Conservation (phyloP, 2,888 invertebrate genomes). For the Notodonta dromedarius region DNA sequence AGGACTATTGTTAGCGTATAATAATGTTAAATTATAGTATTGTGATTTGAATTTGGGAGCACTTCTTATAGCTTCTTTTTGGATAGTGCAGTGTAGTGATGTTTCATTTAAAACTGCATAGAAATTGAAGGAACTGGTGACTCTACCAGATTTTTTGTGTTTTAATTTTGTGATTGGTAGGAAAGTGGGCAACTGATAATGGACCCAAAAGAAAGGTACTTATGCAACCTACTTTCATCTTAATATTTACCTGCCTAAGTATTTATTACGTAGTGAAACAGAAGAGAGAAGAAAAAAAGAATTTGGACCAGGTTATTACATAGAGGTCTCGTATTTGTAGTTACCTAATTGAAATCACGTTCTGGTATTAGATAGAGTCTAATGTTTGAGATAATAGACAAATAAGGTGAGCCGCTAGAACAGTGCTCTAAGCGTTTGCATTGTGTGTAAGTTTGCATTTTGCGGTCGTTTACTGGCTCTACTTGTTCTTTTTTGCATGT, state of each 20-base stretch:
- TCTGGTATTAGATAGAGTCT: background rate
- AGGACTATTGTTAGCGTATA: background rate
- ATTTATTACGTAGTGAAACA: too few species aligned
- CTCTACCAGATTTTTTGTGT: too few species aligned
- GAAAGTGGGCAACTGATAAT: too few species aligned
- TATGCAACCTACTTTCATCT: too few species aligned
- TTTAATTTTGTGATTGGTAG: too few species aligned
- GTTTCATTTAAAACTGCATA: background rate
- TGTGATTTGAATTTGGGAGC: background rate
- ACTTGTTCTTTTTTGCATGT: slow-evolving; percentile 62
- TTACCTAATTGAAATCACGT: background rate
- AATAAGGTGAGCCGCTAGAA: slow-evolving; percentile 15
- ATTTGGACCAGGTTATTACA: background rate
- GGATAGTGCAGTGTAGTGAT: background rate
- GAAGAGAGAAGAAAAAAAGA: too few species aligned
- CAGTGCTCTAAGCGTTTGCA: slow-evolving; percentile 51
- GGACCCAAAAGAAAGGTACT: too few species aligned
- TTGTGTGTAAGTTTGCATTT: slow-evolving; percentile 62
- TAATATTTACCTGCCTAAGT: too few species aligned
- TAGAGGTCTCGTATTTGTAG: background rate
- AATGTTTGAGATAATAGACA: background rate
- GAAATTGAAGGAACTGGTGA: too few species aligned
- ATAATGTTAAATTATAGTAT: slow-evolving; percentile 1
- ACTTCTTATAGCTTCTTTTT: background rate
- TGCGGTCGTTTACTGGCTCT: slow-evolving; percentile 58